Base-by-base conservation (phyloP, 2,888 invertebrate species). In the Andrena flavipes region DNA sequence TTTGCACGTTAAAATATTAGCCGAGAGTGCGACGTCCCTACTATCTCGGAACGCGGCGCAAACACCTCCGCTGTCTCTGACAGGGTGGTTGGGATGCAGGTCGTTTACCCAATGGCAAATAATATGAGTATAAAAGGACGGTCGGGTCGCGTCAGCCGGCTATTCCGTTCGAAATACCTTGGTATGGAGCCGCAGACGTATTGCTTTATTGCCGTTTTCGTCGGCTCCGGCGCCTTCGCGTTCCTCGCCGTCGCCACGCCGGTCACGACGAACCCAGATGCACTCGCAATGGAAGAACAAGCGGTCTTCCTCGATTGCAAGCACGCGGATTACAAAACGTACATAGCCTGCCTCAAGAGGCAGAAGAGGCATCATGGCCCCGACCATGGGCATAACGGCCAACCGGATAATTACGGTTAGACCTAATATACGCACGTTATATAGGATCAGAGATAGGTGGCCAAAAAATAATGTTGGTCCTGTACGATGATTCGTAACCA, bases 261-360 rank as follows among this genome's bases (percentile, higher is more conserved):
- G 30, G 4, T 59, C 10, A 20, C 33, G 29, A 60, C 10, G 20
- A 48, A 42, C 42, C 42, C 56, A 4, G 56, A 85, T 1, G 6
- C 83, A 29, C 60, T 81, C 13, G 80, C 63, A 16, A 35, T 71
- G 4, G 85, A 91, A 0, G 86, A 90, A 20, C 81, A 80, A 3
- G 88, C 88, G 54, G 23, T 91, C 30, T 65, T 92, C 20, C 23
- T 78, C 23, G 91, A 92, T 16, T 93, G 93, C 59, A 88, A 88
- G 42, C 84, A 92, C 79, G 74, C 91, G 16, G 92, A 93, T 76
- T 93, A 93, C 82, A 88, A 91, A 54, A 91, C 89, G 16, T 93
- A 93, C 75, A 89, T 93, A 35, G 91, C 91, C 80, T 93, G 93
- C 59, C 84, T 93, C 7, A 92, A 90, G 76, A 87, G 92, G 51